These are phyloP conservation scores for Cairina moschata DNA, from an alignment of 2,113 vertebrate genomes.

Conservation along the genomic window DNA sequence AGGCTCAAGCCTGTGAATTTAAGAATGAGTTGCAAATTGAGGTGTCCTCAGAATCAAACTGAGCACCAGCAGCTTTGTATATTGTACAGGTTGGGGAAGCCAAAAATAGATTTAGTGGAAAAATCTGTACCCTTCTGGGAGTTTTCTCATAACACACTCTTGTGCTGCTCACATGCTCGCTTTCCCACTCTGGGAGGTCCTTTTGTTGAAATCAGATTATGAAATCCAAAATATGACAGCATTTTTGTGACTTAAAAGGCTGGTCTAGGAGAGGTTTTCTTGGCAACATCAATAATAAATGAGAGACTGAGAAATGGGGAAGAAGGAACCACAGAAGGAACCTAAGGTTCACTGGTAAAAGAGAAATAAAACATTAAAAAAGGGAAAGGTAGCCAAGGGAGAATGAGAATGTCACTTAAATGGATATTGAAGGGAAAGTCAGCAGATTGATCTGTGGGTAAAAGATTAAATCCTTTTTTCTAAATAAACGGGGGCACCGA, in stretches of 20 bases:
- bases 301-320: neutral
- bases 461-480: neutral
- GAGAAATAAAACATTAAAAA: neutral
- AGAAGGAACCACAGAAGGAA: neutral
- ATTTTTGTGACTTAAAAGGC: neutral
- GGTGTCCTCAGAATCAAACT: neutral
- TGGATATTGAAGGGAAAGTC: neutral
- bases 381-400: neutral
- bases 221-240: neutral
- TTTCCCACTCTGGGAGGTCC: neutral
- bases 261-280: neutral
- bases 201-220: neutral
- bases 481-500: neutral
- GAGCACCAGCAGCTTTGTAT: neutral
- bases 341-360: neutral
- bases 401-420: neutral
- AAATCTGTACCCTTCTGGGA: conserved; percentile 27
- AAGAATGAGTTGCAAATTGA: neutral
- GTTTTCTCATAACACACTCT: conserved; percentile 22
- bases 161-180: neutral
- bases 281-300: neutral
- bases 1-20: neutral
- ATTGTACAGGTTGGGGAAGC: neutral
- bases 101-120: neutral
- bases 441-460: neutral